Percentiles rank a stretch among this genome's conserved stretches.
Conservation (phyloP, 2,888 invertebrate species). For the Nycteola revayana region DNA sequence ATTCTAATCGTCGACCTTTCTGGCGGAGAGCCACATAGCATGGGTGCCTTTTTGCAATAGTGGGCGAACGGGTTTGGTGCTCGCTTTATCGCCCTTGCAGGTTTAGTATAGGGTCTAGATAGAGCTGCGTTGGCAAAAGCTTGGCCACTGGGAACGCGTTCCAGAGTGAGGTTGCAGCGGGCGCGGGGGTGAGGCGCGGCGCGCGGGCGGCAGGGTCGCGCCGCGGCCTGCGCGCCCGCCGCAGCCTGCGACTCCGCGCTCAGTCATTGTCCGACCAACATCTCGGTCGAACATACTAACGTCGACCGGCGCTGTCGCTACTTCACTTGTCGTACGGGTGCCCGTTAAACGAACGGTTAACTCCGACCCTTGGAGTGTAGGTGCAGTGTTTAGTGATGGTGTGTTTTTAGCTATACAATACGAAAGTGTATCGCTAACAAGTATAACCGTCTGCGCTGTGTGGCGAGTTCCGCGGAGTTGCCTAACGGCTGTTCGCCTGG, state of each 20-base stretch:
- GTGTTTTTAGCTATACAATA: constrained; percentile 77
- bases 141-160: constrained; percentile 55
- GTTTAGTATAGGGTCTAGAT: constrained; percentile 52
- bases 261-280: constrained; percentile 78
- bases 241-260: constrained; percentile 59
- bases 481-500: constrained; percentile 76
- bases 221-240: constrained; percentile 60
- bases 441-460: constrained; percentile 64
- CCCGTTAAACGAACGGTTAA: constrained; percentile 67
- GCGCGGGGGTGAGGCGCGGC: constrained; percentile 29
- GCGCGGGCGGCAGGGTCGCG: constrained; percentile 34
- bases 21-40: constrained; percentile 27
- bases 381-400: constrained; percentile 77
- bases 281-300: constrained; percentile 64
- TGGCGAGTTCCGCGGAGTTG: constrained; percentile 66
- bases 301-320: constrained; percentile 66
- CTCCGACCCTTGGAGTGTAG: constrained; percentile 66
- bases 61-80: constrained; percentile 54
- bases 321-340: constrained; percentile 65
- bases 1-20: constrained; percentile 38
- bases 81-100: constrained; percentile 59
- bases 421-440: constrained; percentile 77
- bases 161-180: constrained; percentile 49
- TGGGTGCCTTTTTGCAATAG: constrained; percentile 40
- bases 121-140: constrained; percentile 65